Evolutionary conservation across 2,888 invertebrate species (phyloP), one percentile per base, ranked within the genome.

Genomic region (Scaptomyza tumidula): DNA sequence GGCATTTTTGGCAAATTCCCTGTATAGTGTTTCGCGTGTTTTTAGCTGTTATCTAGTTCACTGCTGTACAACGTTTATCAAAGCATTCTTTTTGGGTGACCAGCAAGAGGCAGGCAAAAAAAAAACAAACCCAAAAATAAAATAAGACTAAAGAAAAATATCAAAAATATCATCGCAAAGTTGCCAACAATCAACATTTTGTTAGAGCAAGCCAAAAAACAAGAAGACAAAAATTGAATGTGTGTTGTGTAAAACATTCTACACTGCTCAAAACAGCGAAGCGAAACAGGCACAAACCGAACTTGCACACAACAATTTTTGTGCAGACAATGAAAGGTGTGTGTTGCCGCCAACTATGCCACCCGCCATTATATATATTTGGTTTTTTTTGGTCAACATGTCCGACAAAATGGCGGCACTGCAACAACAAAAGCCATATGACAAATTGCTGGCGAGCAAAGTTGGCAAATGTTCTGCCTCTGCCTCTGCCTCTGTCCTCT

Each of bases 141-240:
- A 39, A 39, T 16, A 41, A n/a, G 45, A 14, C 9, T 27, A 55
- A 37, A 62, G 46, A 46, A 50, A 50, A 70, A 74, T 64, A 65
- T 59, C 52, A 61, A 63, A 76, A 76, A 62, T 61, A 66, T 62
- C 57, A 62, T 65, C 53, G 67, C 54, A 75, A 81, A 86, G 78
- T 72, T 83, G 83, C 57, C 70, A 75, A 71, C 82, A 68, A 76
- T 73, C 69, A 82, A 76, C 80, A 73, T 70, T 70, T 74, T 78
- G 66, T 75, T 69, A 60, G 41, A 35, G 35, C 33, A 39, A 46
- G 53, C 58, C 19, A 62, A 52, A 64, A 65, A 48, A 39, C 59
- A 52, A 62, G 63, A 31, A 27, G 33, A 45, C 24, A 27, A 35
- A 24, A 50, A 50, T 35, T n/a, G 24, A 35, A 50, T 33, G 19